Base-by-base conservation (phyloP, 2,888 invertebrate genomes). In the Drosophila sordidapex region DNA sequence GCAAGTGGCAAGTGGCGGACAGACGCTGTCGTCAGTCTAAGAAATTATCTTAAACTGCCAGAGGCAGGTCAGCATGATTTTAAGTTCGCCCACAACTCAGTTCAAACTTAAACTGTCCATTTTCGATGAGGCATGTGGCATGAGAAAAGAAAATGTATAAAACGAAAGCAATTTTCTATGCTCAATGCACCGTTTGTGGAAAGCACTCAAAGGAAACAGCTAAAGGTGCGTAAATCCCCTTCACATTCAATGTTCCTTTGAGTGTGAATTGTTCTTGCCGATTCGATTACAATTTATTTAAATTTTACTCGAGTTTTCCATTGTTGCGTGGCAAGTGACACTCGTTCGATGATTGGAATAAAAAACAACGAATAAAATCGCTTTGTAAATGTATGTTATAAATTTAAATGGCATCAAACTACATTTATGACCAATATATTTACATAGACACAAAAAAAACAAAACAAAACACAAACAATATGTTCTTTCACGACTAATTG, bases 11-110 rank as follows among this genome's bases (percentile, higher is more conserved):
- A 29, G 56, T 40, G 51, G n/a, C 63, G 38, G 57, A 36, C 31
- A 61, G 46, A 48, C 49, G 67, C 76, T 46, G 46, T 25, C 46
- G 25, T 25, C 46, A 46, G 46, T 15, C 21, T 25, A 15, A 8
- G 46, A 46, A 70, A 80, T 73, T 68, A 67, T 83, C 66, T 70
- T 70, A 68, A 83, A 70, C 81, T 81, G 81, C 71, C 83, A 76
- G 73, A 40, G 40, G 2, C 77, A 71, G 77, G 36, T 3, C 72
- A 64, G 81, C 40, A 11, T 31, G 4, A 48, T 58, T 60, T 46
- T 38, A 31, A 56, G 7, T 8, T 21, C 27, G 40, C 54, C 62
- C 65, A 61, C 74, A 58, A 58, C 63, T 59, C 65, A 52, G 35
- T 46, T 31, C 51, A 58, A 70, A 70, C 74, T 69, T 74, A 65